Evolutionary conservation across 2,797 vertebrate genomes (phyloP).

Genomic region (Melanogrammus aeglefinus): DNA sequence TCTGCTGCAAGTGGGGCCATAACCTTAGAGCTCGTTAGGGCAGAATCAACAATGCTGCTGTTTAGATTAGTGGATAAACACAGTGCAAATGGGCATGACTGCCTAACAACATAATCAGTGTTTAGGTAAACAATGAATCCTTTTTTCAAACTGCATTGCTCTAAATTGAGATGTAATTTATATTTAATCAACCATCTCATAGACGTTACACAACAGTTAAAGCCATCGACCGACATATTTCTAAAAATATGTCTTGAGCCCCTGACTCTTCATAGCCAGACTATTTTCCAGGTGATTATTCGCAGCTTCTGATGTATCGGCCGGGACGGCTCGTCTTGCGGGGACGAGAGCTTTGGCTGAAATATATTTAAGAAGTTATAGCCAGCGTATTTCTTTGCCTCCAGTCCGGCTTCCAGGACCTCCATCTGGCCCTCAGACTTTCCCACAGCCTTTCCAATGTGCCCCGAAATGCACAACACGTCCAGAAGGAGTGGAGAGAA

Average conservation of each 20-base stretch:
- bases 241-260: constrained; percentile 13
- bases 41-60: background rate
- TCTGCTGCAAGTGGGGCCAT: background rate
- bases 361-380: constrained; percentile 52
- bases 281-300: constrained; percentile 30
- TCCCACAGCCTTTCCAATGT: constrained; percentile 54
- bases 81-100: background rate
- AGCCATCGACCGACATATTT: background rate
- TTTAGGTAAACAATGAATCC: background rate
- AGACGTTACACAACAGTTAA: background rate
- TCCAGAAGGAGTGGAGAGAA: constrained; percentile 31
- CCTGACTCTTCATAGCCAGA: constrained; percentile 6
- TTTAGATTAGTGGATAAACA: background rate
- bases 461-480: constrained; percentile 38
- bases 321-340: constrained; percentile 50
- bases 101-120: constrained; percentile 1
- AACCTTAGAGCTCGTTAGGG: background rate
- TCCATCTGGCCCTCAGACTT: constrained; percentile 70
- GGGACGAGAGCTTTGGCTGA: constrained; percentile 39
- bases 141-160: background rate
- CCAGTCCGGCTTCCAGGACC: constrained; percentile 50
- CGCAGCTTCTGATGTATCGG: constrained; percentile 36
- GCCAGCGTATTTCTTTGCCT: constrained; percentile 59
- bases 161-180: background rate
- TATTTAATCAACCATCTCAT: background rate